Conservation (phyloP, 2,888 invertebrate species). For the Xestia c-nigrum region DNA sequence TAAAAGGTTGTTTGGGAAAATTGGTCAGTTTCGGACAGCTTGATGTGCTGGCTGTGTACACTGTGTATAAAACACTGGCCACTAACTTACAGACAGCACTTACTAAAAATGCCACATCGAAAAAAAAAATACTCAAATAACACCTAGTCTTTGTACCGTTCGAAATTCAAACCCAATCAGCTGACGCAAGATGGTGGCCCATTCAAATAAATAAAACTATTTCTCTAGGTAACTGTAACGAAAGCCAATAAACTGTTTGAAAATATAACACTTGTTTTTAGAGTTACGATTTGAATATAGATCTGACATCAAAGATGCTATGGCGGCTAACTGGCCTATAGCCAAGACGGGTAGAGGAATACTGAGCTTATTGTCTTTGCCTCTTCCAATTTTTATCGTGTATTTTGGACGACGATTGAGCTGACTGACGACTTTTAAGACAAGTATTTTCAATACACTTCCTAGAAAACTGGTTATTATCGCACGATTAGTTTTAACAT, state of each 20-base stretch:
- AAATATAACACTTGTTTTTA: slow-evolving; percentile 59
- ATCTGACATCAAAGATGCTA: slow-evolving; percentile 60
- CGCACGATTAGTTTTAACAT: too few relatives aligned
- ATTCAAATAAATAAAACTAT: slow-evolving; percentile 60
- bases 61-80: slow-evolving; percentile 1
- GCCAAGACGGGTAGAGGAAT: slow-evolving; percentile 50
- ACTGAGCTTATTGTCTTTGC: slow-evolving; percentile 51
- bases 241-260: slow-evolving; percentile 61
- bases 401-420: slow-evolving; percentile 2
- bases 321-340: slow-evolving; percentile 39
- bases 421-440: not conserved
- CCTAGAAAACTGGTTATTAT: too few relatives aligned
- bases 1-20: too few relatives aligned
- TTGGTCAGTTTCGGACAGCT: too few relatives aligned
- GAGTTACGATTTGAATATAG: slow-evolving; percentile 49
- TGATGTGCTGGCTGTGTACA: too few relatives aligned
- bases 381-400: slow-evolving; percentile 33
- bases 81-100: slow-evolving; percentile 10
- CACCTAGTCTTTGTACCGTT: slow-evolving; percentile 16
- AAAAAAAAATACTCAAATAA: slow-evolving; percentile 22
- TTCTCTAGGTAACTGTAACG: slow-evolving; percentile 63
- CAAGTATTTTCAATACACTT: too few relatives aligned
- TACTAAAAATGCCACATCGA: not conserved
- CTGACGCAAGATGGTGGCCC: slow-evolving; percentile 37
- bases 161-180: slow-evolving; percentile 48